Conservation (phyloP, 2,888 invertebrate genomes). For the Sericinus montela region DNA sequence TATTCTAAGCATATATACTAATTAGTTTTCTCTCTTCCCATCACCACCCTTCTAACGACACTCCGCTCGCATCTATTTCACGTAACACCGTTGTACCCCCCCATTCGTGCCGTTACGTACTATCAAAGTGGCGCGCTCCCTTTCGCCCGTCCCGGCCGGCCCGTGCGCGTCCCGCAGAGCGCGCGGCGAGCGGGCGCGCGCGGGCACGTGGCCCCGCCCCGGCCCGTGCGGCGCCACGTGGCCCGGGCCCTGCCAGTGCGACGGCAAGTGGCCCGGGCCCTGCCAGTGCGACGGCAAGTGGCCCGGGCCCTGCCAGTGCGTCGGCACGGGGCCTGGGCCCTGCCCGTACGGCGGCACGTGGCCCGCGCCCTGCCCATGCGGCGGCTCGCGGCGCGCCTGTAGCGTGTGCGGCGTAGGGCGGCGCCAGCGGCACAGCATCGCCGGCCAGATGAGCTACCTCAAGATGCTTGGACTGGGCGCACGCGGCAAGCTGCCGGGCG, state of each 20-base stretch:
- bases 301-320: conserved; percentile 19
- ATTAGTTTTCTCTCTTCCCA: conserved; percentile 52
- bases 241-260: conserved; percentile 17
- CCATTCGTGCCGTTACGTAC: conserved; percentile 18
- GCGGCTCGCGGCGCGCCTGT: conserved; percentile 31
- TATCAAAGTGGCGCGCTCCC: conserved; percentile 24
- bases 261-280: conserved; percentile 32
- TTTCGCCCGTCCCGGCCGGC: conserved; percentile 18
- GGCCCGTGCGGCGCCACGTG: conserved; percentile 32
- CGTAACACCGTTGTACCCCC: conserved; percentile 39
- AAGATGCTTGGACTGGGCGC: conserved; percentile 90
- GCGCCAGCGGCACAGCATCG: conserved; percentile 97
- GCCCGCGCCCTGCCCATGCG: conserved; percentile 30
- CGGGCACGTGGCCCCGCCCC: conserved; percentile 3
- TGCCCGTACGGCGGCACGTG: conserved; percentile 24
- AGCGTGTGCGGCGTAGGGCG: conserved; percentile 79
- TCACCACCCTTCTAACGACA: conserved; percentile 45
- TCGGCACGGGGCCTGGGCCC: conserved; percentile 25
- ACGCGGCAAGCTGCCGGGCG: conserved; percentile 79
- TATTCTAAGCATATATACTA: conserved; percentile 37
- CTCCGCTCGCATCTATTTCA: conserved; percentile 43
- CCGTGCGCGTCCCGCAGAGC: conserved; percentile 18
- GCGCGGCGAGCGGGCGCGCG: conserved; percentile 32
- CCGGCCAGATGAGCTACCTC: conserved; percentile 96
- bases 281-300: conserved; percentile 15